Percentiles rank a stretch among this genome's conserved stretches.
Conservation (phyloP, 2,888 invertebrate genomes). For the Epirrhoe tristata region DNA sequence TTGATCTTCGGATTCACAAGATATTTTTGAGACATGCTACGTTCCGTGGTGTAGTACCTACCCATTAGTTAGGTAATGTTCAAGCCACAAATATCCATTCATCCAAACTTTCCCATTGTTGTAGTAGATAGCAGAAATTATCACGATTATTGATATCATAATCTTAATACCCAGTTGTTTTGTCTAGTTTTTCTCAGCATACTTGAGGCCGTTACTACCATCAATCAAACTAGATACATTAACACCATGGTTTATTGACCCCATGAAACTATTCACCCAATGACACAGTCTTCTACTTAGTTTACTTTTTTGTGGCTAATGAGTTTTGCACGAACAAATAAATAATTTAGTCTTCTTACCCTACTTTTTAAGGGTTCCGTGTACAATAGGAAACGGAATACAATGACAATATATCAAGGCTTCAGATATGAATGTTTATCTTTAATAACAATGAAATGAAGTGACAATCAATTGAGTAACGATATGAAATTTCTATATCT, state of each 20-base stretch:
- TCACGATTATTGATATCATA: no score
- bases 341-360: slow-evolving; percentile 10
- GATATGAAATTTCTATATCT: no score
- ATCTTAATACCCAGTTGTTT: background rate
- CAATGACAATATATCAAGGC: background rate
- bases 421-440: no score
- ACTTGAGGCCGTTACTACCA: slow-evolving; percentile 1
- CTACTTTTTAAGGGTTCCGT: slow-evolving; percentile 18
- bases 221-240: slow-evolving; percentile 16
- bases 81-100: no score
- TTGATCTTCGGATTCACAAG: no score
- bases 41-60: no score
- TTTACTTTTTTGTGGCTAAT: slow-evolving; percentile 31
- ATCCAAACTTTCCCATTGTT: no score
- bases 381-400: background rate
- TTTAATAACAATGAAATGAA: no score
- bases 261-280: slow-evolving; percentile 24
- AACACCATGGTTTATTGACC: slow-evolving; percentile 25
- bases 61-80: no score
- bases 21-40: no score
- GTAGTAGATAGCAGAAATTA: no score
- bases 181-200: background rate
- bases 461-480: no score
- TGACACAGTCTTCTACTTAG: slow-evolving; percentile 24
- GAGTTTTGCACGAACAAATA: slow-evolving; percentile 29